phyloP scores from a whole-genome alignment of 2,888 invertebrate genomes.

The Microctonus hyperodae region DNA sequence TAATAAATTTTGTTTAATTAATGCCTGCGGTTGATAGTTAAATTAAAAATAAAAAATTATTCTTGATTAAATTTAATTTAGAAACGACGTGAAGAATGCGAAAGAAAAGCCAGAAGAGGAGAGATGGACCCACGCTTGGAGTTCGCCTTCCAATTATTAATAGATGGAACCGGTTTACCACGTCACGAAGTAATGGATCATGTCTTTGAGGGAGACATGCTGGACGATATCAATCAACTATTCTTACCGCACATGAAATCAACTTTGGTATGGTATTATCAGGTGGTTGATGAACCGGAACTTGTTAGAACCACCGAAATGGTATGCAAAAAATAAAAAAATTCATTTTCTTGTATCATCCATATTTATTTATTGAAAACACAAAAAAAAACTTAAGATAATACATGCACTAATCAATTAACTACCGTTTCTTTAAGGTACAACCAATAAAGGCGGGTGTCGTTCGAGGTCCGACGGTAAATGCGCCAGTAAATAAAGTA shows the following conservation, averaged over 20 bases:
- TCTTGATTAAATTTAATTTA: conserved; percentile 48
- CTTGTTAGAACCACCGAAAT: conserved; percentile 56
- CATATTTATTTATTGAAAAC: background rate
- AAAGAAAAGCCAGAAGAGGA: conserved; percentile 86
- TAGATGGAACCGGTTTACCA: conserved; percentile 82
- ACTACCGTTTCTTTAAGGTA: conserved; percentile 35
- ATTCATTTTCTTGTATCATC: background rate
- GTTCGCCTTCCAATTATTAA: conserved; percentile 87
- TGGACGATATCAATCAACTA: conserved; percentile 87
- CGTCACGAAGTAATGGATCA: conserved; percentile 89
- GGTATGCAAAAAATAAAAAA: conserved; percentile 46
- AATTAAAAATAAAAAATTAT: background rate
- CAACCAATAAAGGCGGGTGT: conserved; percentile 45
- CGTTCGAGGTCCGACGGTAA: conserved; percentile 46
- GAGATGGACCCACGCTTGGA: conserved; percentile 93
- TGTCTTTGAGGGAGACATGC: conserved; percentile 89
- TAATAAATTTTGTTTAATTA: too few species aligned
- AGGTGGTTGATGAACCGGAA: conserved; percentile 80
- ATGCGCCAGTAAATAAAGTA: conserved; percentile 52
- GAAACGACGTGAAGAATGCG: conserved; percentile 89
- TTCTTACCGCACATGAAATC: conserved; percentile 86
- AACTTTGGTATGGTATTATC: conserved; percentile 88
- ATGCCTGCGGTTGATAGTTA: too few species aligned
- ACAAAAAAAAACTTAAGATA: conserved; percentile 1
- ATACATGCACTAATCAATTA: too few species aligned